Evolutionary conservation across 2,888 invertebrate genomes (phyloP).

Genomic region (Podabrus alpinus): DNA sequence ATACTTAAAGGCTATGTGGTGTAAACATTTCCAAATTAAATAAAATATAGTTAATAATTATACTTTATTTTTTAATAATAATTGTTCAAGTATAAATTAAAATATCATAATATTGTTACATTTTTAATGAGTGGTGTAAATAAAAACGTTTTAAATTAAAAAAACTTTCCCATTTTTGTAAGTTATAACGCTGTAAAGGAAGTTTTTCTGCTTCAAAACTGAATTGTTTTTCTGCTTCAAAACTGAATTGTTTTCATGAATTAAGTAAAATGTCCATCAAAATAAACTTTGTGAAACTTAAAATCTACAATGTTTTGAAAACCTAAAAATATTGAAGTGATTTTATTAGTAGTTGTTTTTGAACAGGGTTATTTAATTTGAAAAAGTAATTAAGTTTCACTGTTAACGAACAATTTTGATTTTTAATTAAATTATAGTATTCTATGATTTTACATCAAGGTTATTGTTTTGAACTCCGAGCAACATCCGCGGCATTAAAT

Average conservation of each 20-base stretch:
- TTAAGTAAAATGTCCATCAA: neutral
- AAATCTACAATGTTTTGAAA: neutral
- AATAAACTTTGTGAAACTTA: neutral
- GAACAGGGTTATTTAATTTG: too few species aligned
- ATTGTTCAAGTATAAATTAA: neutral
- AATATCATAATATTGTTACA: neutral
- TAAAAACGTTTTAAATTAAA: neutral
- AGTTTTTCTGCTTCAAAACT: neutral
- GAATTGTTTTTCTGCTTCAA: too few species aligned
- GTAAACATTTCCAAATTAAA: neutral
- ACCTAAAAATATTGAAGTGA: neutral
- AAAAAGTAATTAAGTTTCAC: neutral
- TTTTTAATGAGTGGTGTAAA: neutral
- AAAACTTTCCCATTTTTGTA: neutral
- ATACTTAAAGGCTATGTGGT: too few species aligned
- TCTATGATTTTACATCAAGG: too few species aligned
- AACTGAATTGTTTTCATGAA: too few species aligned
- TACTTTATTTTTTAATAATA: neutral
- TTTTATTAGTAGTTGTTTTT: too few species aligned
- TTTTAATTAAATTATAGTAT: too few species aligned
- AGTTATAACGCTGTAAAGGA: neutral
- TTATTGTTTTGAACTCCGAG: neutral
- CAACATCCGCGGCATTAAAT: neutral
- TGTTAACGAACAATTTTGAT: neutral
- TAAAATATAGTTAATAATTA: neutral